Percentiles rank a stretch among this genome's conserved stretches.
These are phyloP conservation scores for Anoura caudifer DNA, from an alignment of 2,113 vertebrate species.

Conservation along the genomic window DNA sequence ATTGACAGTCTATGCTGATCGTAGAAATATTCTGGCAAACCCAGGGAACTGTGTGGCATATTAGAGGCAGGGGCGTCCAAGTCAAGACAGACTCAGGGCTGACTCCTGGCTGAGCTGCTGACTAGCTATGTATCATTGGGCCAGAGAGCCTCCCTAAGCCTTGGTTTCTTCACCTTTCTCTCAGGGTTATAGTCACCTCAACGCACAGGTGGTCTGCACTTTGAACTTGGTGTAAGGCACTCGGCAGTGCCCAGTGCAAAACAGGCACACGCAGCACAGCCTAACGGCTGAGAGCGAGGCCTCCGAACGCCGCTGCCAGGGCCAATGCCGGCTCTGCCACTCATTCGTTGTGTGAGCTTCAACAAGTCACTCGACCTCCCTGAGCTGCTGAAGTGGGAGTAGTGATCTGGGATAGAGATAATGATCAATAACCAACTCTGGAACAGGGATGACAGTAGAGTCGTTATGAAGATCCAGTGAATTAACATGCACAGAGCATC, in stretches of 20 bases:
- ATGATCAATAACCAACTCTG: background rate
- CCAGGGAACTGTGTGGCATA: background rate
- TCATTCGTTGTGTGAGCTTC: background rate
- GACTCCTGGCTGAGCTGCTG: background rate
- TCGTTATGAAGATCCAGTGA: background rate
- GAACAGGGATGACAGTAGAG: background rate
- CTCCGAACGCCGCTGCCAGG: background rate
- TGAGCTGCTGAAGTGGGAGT: background rate
- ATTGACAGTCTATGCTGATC: background rate
- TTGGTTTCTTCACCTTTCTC: background rate
- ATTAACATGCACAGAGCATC: rapidly evolving
- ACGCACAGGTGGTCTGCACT: rapidly evolving
- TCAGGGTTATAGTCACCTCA: background rate
- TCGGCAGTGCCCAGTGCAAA: background rate
- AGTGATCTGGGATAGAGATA: background rate
- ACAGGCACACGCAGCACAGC: background rate
- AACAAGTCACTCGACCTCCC: background rate
- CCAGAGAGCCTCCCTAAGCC: background rate
- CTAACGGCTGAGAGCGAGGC: rapidly evolving
- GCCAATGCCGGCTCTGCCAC: background rate
- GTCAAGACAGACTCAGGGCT: background rate
- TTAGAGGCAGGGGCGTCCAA: background rate
- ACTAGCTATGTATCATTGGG: rapidly evolving
- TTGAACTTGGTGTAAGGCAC: background rate
- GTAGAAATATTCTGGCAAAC: background rate